Evolutionary conservation across 2,888 invertebrate genomes (phyloP), one percentile per base, ranked within the genome.

Genomic region (Nemotelus pantherinus): DNA sequence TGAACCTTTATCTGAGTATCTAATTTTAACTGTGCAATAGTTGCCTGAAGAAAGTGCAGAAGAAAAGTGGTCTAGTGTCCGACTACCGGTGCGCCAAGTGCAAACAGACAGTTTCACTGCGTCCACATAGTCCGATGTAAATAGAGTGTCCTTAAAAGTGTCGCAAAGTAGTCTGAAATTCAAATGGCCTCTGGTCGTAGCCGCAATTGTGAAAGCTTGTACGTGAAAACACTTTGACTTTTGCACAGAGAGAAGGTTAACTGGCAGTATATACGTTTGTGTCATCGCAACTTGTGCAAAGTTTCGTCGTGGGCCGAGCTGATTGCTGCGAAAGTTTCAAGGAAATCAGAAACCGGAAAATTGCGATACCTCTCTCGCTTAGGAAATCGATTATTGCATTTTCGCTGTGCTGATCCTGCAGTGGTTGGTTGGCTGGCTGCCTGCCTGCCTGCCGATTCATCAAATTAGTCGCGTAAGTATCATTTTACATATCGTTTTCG

Each of bases 331-430:
- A 53, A 10, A 10, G 39, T 50, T 50, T 41, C 25, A 39, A 67
- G 53, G 55, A 47, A 55, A 67, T 48, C 55, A 53, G 70, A 55
- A 70, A 70, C 53, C 41, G 43, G 5, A 63, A 41, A 43, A 43
- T 63, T 43, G 10, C 63, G 41, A 58, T 7, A 7, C 10, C 63
- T 39, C 43, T 41, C 44, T 7, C 41, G 47, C 6, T 50, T 48
- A 70, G 55, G 55, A 70, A 70, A 70, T 70, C 70, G 70, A 70
- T 70, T 55, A 25, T 43, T 50, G 53, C 7, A 43, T 50, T 10
- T 10, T 55, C 2, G 9, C 6, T 39, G 44, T 25, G n/a, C 45
- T 45, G 47, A 65, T 65, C 65, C 65, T 47, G 65, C 47, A n/a
- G 58, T n/a, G 10, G 58, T n/a, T 5, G 58, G 10, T 44, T 44